These are phyloP conservation scores for Nasonia vitripennis DNA, from an alignment of 1,140 invertebrate genomes.

Conservation along the genomic window DNA sequence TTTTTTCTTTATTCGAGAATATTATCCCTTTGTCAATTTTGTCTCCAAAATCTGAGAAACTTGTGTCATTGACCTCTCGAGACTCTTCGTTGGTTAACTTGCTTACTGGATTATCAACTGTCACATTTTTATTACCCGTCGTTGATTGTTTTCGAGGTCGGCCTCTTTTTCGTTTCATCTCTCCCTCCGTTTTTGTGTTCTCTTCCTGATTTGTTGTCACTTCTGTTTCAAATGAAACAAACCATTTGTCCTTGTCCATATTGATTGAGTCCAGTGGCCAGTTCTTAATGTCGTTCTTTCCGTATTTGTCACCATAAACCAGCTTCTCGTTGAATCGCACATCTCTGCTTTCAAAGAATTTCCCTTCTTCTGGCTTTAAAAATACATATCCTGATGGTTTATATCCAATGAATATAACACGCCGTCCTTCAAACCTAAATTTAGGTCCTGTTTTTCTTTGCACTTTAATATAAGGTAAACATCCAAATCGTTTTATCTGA, in stretches of 20 bases:
- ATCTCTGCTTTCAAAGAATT: constrained; percentile 51
- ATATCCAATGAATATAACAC: too few species aligned
- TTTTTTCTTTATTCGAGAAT: too few species aligned
- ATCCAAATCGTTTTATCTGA: constrained; percentile 49
- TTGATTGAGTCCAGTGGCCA: background rate
- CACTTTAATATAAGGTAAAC: constrained; percentile 43
- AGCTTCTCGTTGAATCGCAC: constrained; percentile 56
- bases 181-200: too few species aligned
- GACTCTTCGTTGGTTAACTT: background rate
- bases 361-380: constrained; percentile 52
- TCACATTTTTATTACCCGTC: background rate
- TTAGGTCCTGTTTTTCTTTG: constrained; percentile 51
- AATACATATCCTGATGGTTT: constrained; percentile 53
- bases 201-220: too few species aligned
- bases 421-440: constrained; percentile 37
- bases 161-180: too few species aligned
- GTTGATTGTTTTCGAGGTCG: background rate
- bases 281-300: constrained; percentile 20
- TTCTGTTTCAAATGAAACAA: background rate
- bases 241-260: constrained; percentile 8
- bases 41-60: too few species aligned
- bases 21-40: too few species aligned
- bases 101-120: background rate
- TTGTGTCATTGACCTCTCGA: too few species aligned
- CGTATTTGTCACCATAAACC: constrained; percentile 48